These are phyloP conservation scores for Chloropsis hardwickii DNA, from an alignment of 2,113 vertebrate genomes.

Conservation along the genomic window DNA sequence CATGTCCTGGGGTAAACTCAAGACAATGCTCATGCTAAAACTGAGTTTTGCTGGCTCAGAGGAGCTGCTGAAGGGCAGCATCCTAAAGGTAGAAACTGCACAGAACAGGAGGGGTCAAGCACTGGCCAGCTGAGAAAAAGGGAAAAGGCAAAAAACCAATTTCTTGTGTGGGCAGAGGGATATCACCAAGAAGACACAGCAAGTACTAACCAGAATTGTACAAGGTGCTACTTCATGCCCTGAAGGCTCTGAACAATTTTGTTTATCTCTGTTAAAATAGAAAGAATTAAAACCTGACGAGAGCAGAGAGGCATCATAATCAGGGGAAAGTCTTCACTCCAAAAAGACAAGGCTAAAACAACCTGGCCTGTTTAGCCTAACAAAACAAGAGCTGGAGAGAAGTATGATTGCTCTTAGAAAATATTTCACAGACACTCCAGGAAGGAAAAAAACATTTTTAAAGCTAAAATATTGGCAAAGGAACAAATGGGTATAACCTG, in stretches of 20 bases:
- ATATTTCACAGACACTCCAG: not conserved
- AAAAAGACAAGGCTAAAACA: not conserved
- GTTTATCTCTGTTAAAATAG: not conserved
- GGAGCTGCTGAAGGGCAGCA: not conserved
- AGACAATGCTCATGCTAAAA: not conserved
- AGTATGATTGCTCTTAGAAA: not conserved
- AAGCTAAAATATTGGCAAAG: not conserved
- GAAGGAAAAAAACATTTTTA: not conserved
- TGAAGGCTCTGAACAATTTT: not conserved
- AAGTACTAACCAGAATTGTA: not conserved
- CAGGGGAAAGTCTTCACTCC: not conserved
- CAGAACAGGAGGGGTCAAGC: not conserved
- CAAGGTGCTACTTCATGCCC: not conserved
- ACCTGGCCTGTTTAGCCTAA: not conserved
- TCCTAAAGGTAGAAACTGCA: not conserved
- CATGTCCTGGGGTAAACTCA: not conserved
- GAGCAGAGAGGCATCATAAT: not conserved
- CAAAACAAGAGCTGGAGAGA: not conserved
- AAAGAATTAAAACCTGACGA: not conserved
- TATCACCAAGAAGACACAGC: not conserved
- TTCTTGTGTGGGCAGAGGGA: not conserved
- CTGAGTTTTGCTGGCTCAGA: fast-evolving
- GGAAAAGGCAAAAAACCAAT: not conserved
- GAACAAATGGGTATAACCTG: not conserved
- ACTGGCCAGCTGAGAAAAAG: not conserved